A percentile compares a stretch with the other conserved stretches of the same genome.
These are phyloP conservation scores for Fistularia tabacaria DNA, from an alignment of 2,797 vertebrate species.

Conservation along the genomic window DNA sequence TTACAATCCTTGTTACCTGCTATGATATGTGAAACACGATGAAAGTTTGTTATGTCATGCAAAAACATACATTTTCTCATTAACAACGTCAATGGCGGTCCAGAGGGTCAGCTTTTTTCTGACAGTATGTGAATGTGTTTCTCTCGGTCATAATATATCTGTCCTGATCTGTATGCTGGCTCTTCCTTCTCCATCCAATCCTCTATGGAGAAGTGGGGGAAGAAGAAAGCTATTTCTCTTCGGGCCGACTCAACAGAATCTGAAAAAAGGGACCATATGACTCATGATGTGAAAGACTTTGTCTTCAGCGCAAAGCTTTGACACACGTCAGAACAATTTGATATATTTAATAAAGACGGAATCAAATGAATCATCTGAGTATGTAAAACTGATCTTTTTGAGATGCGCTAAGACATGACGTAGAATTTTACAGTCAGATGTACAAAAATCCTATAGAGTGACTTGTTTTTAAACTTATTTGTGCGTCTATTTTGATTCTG, in stretches of 20 bases:
- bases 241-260: slow-evolving; percentile 86
- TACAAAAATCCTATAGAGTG: too few species aligned
- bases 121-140: slow-evolving; percentile 68
- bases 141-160: slow-evolving; percentile 60
- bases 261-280: slow-evolving; percentile 41
- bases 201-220: slow-evolving; percentile 82
- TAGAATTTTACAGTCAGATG: too few species aligned
- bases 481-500: too few species aligned
- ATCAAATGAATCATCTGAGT: too few species aligned
- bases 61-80: too few species aligned
- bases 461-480: too few species aligned
- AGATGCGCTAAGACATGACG: too few species aligned
- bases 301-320: too few species aligned
- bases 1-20: background rate
- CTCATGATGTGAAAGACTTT: background rate
- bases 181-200: slow-evolving; percentile 84
- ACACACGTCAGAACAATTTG: background rate
- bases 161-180: slow-evolving; percentile 71
- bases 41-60: too few species aligned
- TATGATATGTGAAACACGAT: too few species aligned
- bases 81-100: too few species aligned
- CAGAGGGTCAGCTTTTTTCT: slow-evolving; percentile 36
- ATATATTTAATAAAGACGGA: background rate
- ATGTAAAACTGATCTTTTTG: too few species aligned
- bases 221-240: slow-evolving; percentile 91